Evolutionary conservation across 23 tunicate species (phyloP), one percentile per base, ranked within the genome.

Genomic region (Halocynthia roretzi): DNA sequence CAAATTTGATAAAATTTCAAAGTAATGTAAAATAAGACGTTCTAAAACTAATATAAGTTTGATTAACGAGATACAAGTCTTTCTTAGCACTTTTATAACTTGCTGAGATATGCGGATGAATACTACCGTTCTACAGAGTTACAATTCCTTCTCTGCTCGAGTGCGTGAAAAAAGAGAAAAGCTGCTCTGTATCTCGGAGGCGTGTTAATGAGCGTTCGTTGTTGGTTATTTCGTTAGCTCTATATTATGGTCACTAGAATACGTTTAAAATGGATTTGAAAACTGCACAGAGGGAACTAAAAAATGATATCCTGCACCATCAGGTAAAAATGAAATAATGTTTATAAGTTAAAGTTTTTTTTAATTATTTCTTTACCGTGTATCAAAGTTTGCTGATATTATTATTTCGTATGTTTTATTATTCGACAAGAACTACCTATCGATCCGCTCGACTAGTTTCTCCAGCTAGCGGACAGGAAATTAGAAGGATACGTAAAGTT

Each of bases 291-390:
- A 65, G 77, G 63, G 83, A 82, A 61, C 80, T 87, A 10, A 87
- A 82, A 71, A 85, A 72, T 7, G 76, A 77, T 68, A 87, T 87
- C 17, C 7, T 79, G 56, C 68, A 87, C 62, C 93, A 87, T 54
- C 93, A 87, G 93, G 93, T 87, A 81, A 8, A 8, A 12, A 48
- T 9, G 11, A 0, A 55, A 56, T 60, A 76, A 76, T 19, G 23
- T 52, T 72, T 14, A 71, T 44, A 40, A 19, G 1, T 40, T 0
- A 71, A 48, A 71, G 15, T 19, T 49, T 19, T 17, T 40, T 14
- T 71, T 71, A 4, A 67, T 67, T 67, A 21, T 67, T 21, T 67
- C 64, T 67, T 67, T 14, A 67, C 23, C 2, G 22, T 31, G 44
- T 31, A 31, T 31, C 44, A 31, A 31, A 31, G 44, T 31, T 31